These are phyloP conservation scores for Notodromas monacha DNA, from an alignment of 2,888 invertebrate species.

Conservation along the genomic window DNA sequence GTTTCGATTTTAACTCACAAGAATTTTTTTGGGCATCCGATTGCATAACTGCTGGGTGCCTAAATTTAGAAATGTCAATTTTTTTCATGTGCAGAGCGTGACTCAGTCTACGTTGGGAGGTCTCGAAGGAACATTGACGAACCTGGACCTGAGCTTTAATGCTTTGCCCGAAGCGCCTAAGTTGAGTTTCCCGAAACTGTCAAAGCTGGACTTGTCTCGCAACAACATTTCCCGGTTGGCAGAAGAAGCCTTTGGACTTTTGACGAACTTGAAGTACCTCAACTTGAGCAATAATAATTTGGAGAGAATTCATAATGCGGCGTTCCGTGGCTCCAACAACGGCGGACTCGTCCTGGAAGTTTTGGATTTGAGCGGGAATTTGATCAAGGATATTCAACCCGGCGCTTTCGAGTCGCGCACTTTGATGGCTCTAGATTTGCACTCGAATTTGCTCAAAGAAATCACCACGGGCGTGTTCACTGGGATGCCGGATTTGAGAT, in stretches of 20 bases:
- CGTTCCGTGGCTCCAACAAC: constrained; percentile 45
- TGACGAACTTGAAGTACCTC: constrained; percentile 39
- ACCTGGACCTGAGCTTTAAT: constrained; percentile 33
- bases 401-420: constrained; percentile 41
- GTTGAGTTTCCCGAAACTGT: constrained; percentile 9
- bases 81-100: constrained; percentile 7
- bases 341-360: too few relatives aligned
- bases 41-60: too few relatives aligned
- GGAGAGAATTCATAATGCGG: constrained; percentile 43
- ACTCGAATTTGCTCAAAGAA: constrained; percentile 34
- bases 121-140: constrained; percentile 37
- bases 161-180: constrained; percentile 10
- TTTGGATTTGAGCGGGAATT: constrained; percentile 44
- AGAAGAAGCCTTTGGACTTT: constrained; percentile 39
- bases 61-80: constrained; percentile 1
- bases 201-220: constrained; percentile 11
- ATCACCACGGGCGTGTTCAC: neutral
- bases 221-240: constrained; percentile 32
- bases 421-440: constrained; percentile 39
- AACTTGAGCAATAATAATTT: constrained; percentile 41
- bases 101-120: constrained; percentile 36
- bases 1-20: too few relatives aligned
- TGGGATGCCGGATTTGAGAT: neutral
- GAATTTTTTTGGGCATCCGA: too few relatives aligned
- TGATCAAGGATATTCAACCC: constrained; percentile 41